These are phyloP conservation scores for Orgyia antiqua DNA, from an alignment of 2,888 invertebrate species.

Conservation along the genomic window DNA sequence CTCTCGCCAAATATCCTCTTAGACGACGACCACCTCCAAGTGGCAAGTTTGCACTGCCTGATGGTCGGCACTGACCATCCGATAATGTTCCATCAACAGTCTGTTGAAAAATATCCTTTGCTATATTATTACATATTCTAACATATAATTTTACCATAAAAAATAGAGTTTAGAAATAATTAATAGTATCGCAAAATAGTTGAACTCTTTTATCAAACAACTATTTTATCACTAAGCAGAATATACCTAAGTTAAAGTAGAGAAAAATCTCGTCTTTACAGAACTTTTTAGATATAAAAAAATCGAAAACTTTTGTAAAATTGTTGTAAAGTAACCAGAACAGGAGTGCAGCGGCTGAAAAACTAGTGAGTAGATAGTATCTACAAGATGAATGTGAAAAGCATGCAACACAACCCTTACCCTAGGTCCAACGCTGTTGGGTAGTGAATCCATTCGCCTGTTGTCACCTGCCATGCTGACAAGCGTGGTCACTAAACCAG, in stretches of 20 bases:
- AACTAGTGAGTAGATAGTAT: conserved; percentile 7
- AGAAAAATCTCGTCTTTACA: no score
- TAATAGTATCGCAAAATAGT: no score
- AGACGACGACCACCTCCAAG: conserved; percentile 85
- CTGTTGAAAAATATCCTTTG: conserved; percentile 30
- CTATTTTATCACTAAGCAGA: no score
- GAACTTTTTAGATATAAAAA: no score
- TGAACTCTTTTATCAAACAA: no score
- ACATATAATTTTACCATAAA: no score
- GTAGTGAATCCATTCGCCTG: conserved; percentile 70
- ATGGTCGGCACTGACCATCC: conserved; percentile 50
- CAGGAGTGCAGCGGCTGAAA: conserved; percentile 6
- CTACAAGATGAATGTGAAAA: conserved; percentile 20
- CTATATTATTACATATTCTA: no score
- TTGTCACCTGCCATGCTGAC: conserved; percentile 87
- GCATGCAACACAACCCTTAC: conserved; percentile 53
- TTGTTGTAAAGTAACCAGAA: background rate
- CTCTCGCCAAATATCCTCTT: conserved; percentile 85
- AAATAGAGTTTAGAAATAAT: no score
- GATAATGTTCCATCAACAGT: conserved; percentile 64
- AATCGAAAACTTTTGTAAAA: no score
- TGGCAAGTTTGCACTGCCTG: conserved; percentile 54
- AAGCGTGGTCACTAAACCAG: conserved; percentile 89
- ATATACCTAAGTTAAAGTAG: no score
- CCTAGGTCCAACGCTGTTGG: conserved; percentile 75